Evolutionary conservation across 2,888 invertebrate species (phyloP).

Genomic region (Synanthedon tipuliformis): DNA sequence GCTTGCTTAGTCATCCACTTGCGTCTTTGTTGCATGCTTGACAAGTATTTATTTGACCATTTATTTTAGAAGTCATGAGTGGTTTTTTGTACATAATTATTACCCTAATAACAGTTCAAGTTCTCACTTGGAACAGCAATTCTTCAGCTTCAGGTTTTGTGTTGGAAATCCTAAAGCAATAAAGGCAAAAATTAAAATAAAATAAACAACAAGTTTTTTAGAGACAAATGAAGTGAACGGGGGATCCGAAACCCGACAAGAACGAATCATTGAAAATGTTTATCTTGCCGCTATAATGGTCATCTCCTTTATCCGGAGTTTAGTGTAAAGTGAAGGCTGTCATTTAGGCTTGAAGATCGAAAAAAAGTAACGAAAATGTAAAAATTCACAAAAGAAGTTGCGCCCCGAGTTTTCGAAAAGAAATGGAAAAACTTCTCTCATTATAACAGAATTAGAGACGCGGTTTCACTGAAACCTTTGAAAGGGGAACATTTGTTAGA

Average conservation of each 20-base stretch:
- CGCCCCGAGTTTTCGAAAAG: slow-evolving; percentile 27
- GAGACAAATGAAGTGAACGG: too few species aligned
- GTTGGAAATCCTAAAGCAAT: too few species aligned
- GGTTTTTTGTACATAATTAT: too few species aligned
- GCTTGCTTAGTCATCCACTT: too few species aligned
- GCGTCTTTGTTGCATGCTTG: too few species aligned
- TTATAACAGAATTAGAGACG: slow-evolving; percentile 52
- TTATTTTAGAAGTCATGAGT: too few species aligned
- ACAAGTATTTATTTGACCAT: too few species aligned
- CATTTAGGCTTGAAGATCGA: slow-evolving; percentile 24
- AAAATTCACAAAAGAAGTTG: slow-evolving; percentile 27
- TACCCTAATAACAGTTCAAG: too few species aligned
- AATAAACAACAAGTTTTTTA: too few species aligned
- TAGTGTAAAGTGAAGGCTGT: slow-evolving; percentile 11
- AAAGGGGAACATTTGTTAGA: slow-evolving; percentile 16
- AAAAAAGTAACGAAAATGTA: slow-evolving; percentile 19
- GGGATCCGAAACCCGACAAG: background rate
- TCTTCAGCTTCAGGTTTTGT: too few species aligned
- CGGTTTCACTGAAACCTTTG: slow-evolving; percentile 15
- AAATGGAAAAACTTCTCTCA: slow-evolving; percentile 58
- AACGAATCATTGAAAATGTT: background rate
- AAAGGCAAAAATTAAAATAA: too few species aligned
- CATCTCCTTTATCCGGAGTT: background rate
- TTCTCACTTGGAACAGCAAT: too few species aligned
- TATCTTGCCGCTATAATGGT: background rate